These are phyloP conservation scores for Lucilia cuprina DNA, from an alignment of 1,140 invertebrate genomes.

Conservation along the genomic window DNA sequence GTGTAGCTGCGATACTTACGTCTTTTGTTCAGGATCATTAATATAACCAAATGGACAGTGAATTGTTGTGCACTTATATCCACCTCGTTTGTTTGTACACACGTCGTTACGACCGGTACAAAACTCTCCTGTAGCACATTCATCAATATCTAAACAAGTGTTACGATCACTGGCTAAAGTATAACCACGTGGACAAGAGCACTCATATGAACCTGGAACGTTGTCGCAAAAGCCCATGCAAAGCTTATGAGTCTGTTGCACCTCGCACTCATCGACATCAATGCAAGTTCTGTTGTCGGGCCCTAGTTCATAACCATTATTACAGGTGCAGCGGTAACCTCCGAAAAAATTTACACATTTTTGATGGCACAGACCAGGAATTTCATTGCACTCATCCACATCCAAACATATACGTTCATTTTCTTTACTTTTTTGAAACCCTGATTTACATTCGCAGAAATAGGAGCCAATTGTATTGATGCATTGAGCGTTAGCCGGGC, in stretches of 20 bases:
- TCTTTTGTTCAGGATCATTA: slow-evolving; percentile 74
- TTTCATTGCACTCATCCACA: slow-evolving; percentile 72
- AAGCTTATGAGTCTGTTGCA: slow-evolving; percentile 72
- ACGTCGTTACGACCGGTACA: slow-evolving; percentile 75
- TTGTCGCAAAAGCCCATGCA: slow-evolving; percentile 90
- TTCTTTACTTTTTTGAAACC: slow-evolving; percentile 71
- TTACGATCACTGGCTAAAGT: slow-evolving; percentile 72
- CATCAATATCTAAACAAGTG: slow-evolving; percentile 89
- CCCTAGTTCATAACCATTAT: slow-evolving; percentile 74
- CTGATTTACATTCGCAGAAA: slow-evolving; percentile 78
- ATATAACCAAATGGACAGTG: slow-evolving; percentile 84
- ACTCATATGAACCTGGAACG: slow-evolving; percentile 84
- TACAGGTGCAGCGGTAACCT: slow-evolving; percentile 79
- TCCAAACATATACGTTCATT: slow-evolving; percentile 68
- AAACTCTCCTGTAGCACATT: slow-evolving; percentile 74
- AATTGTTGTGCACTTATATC: slow-evolving; percentile 85
- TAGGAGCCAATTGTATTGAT: slow-evolving; percentile 84
- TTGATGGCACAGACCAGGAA: slow-evolving; percentile 78
- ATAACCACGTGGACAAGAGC: slow-evolving; percentile 87
- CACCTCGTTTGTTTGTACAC: slow-evolving; percentile 90
- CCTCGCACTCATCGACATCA: slow-evolving; percentile 88
- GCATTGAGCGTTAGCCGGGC: slow-evolving; percentile 71
- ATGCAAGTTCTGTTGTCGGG: slow-evolving; percentile 79
- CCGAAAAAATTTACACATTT: slow-evolving; percentile 87
- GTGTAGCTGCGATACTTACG: slow-evolving; percentile 67